Evolutionary conservation across 1,140 invertebrate species (phyloP).

Genomic region (Megalonaias nervosa): DNA sequence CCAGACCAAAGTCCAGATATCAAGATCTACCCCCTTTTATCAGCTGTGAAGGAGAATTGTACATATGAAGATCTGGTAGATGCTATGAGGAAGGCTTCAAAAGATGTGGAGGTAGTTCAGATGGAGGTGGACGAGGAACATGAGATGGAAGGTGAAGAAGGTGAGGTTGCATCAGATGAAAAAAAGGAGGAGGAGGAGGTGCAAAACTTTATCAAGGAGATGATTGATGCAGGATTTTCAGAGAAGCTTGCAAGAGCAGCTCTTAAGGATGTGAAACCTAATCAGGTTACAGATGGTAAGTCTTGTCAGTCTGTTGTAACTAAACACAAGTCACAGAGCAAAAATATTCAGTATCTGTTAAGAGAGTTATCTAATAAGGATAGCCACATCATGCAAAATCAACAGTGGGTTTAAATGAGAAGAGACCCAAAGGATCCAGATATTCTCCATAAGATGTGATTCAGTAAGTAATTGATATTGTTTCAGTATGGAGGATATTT

Average conservation of each 20-base stretch:
- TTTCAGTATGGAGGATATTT: no score
- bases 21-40: conserved; percentile 52
- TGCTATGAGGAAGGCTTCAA: conserved; percentile 38
- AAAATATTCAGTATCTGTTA: no score
- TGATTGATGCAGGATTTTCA: conserved; percentile 30
- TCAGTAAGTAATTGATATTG: no score
- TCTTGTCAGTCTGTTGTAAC: not conserved
- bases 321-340: no score
- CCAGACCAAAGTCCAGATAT: conserved; percentile 29
- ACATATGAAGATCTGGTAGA: conserved; percentile 17
- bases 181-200: conserved; percentile 20
- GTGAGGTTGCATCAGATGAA: conserved; percentile 10
- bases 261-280: conserved; percentile 16
- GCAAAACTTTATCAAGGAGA: conserved; percentile 29
- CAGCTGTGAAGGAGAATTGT: conserved; percentile 47
- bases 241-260: conserved; percentile 32
- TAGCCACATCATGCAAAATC: no score
- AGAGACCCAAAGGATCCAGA: no score
- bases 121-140: conserved; percentile 11
- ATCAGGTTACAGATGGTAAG: conserved; percentile 45
- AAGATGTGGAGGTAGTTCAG: conserved; percentile 32
- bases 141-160: not conserved
- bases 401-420: no score
- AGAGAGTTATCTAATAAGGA: no score
- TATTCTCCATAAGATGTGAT: no score